phyloP scores from a whole-genome alignment of 2,113 vertebrate genomes.

The Nothocercus julius region DNA sequence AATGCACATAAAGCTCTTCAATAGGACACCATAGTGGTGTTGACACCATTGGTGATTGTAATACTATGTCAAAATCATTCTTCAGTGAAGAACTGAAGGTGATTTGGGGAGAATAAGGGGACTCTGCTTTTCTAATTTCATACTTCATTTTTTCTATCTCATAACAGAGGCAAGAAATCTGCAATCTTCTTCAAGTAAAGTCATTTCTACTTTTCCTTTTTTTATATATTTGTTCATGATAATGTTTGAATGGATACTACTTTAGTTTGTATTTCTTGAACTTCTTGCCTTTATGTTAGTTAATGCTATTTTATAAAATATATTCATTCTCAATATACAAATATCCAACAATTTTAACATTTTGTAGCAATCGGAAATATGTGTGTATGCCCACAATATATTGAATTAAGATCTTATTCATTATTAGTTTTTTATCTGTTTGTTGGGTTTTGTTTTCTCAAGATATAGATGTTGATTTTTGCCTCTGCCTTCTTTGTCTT shows the following conservation, averaged over 20 bases:
- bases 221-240: background rate
- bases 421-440: background rate
- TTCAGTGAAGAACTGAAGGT: background rate
- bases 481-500: background rate
- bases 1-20: background rate
- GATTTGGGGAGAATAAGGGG: background rate
- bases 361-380: background rate
- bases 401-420: background rate
- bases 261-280: background rate
- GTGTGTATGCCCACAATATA: background rate
- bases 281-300: background rate
- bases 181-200: background rate
- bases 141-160: background rate
- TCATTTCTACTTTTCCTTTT: background rate
- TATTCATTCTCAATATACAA: background rate
- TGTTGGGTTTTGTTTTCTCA: background rate
- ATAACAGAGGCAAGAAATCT: background rate
- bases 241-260: background rate
- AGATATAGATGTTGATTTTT: background rate
- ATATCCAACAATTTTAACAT: background rate
- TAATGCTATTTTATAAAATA: background rate
- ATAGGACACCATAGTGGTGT: background rate
- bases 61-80: background rate
- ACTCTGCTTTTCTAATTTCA: background rate
- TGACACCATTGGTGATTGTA: background rate